Percentiles rank a stretch among this genome's conserved stretches.
Conservation (phyloP, 2,888 invertebrate genomes). For the Lochmaea crataegi region DNA sequence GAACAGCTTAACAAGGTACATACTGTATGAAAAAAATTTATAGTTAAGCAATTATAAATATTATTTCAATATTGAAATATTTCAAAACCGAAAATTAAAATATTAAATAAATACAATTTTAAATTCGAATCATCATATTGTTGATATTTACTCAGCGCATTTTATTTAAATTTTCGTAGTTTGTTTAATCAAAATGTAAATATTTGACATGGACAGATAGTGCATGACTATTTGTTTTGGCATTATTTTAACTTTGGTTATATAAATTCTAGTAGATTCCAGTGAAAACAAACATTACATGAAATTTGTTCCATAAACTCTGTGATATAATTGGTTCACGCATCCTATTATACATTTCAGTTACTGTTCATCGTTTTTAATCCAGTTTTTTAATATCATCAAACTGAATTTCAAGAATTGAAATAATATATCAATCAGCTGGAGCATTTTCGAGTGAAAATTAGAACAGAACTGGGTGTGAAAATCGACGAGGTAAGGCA, state of each 20-base stretch:
- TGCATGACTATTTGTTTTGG: slow-evolving; percentile 4
- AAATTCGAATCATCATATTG: background rate
- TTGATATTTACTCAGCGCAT: background rate
- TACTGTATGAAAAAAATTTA: too few relatives aligned
- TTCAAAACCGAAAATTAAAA: background rate
- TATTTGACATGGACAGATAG: background rate
- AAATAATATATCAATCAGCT: too few relatives aligned
- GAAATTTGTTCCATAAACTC: background rate
- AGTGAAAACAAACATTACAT: background rate
- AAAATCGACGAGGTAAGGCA: too few relatives aligned
- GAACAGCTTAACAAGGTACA: too few relatives aligned
- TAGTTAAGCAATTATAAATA: too few relatives aligned
- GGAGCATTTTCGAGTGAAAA: too few relatives aligned
- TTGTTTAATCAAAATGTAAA: slow-evolving; percentile 16
- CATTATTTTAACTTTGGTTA: slow-evolving; percentile 3
- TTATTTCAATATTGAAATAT: background rate
- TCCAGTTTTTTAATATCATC: too few relatives aligned
- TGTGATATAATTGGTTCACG: background rate
- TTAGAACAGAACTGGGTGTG: too few relatives aligned
- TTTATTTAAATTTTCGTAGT: background rate
- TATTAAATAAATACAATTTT: background rate
- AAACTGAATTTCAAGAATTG: too few relatives aligned
- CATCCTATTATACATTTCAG: background rate
- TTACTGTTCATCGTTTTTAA: background rate
- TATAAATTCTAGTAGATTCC: background rate